A percentile compares a stretch with the other conserved stretches of the same genome.
These are phyloP conservation scores for Dendrocincla fuliginosa DNA, from an alignment of 2,797 vertebrate species.

Conservation along the genomic window DNA sequence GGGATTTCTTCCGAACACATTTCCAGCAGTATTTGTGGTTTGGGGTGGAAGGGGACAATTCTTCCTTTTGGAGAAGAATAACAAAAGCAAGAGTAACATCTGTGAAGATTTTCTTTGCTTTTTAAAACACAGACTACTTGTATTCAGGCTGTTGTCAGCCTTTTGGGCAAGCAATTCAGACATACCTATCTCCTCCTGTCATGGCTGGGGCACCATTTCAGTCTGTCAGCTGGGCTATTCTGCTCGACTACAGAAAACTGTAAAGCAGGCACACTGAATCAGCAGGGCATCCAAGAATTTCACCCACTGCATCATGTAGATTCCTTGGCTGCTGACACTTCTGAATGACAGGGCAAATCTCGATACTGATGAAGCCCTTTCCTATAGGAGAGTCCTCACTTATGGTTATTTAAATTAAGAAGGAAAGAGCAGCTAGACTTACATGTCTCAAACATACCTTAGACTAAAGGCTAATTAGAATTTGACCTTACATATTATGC, in stretches of 20 bases:
- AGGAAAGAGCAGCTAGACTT: neutral
- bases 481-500: neutral
- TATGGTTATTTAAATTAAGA: neutral
- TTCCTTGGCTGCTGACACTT: neutral
- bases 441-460: neutral
- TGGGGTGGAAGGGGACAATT: fast-evolving
- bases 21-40: neutral
- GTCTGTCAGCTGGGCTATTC: neutral
- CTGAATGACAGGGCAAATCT: neutral
- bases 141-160: neutral
- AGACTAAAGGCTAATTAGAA: neutral
- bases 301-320: fast-evolving
- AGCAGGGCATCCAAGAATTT: neutral
- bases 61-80: neutral
- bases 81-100: neutral
- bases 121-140: neutral
- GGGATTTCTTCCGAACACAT: neutral
- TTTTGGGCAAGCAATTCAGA: neutral
- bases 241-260: neutral
- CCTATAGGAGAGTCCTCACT: fast-evolving
- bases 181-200: neutral
- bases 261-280: neutral
- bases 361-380: neutral
- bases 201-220: neutral
- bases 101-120: neutral